Conservation (phyloP, 2,113 vertebrate species). For the Cardinalis cardinalis region DNA sequence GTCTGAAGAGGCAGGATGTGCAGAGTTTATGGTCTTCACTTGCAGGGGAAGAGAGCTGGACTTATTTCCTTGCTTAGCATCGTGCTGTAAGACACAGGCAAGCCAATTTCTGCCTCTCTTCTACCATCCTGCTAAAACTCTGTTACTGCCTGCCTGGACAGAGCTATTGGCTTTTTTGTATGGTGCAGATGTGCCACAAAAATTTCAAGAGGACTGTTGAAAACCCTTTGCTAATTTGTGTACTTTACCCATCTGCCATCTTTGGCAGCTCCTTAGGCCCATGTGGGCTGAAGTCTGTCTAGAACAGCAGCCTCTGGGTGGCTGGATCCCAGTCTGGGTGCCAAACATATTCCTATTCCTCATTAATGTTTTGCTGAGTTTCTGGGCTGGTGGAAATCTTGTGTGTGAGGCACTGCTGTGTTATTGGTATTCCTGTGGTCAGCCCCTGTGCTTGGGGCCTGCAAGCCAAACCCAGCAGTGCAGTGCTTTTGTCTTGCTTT, state of each 20-base stretch:
- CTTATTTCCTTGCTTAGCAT: background rate
- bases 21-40: background rate
- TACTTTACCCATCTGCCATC: background rate
- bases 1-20: background rate
- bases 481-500: slow-evolving; percentile 23
- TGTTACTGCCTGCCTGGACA: background rate
- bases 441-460: background rate
- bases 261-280: background rate
- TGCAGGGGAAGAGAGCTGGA: background rate
- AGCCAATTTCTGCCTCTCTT: background rate
- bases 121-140: background rate
- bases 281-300: background rate
- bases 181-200: background rate
- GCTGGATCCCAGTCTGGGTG: background rate
- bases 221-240: background rate
- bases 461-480: background rate
- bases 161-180: background rate
- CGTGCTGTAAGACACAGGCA: background rate
- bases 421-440: background rate
- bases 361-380: background rate
- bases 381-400: background rate
- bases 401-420: background rate
- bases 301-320: background rate
- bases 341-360: background rate
- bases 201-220: background rate